Conservation (phyloP, 2,888 invertebrate species). For the Ceratothoa steindachneri region DNA sequence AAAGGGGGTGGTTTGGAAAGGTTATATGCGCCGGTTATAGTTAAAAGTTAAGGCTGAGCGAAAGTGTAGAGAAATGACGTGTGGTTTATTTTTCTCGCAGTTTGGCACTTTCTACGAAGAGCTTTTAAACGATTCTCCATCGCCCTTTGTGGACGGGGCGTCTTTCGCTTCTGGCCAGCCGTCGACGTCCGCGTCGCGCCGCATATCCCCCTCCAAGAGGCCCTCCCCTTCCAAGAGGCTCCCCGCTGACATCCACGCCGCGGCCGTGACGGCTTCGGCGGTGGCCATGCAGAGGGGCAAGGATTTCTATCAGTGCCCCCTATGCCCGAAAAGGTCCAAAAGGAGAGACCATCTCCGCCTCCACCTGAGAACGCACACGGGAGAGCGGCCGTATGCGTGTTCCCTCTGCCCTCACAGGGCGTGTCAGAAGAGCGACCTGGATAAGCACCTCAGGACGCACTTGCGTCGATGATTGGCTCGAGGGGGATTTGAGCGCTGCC, state of each 20-base stretch:
- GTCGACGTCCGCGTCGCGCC: background rate
- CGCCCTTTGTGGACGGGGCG: background rate
- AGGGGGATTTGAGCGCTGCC: too few species aligned
- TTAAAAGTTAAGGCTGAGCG: too few species aligned
- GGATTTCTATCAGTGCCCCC: conserved; percentile 21
- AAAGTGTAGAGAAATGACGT: background rate
- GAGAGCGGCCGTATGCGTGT: conserved; percentile 38
- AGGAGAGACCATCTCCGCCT: conserved; percentile 28
- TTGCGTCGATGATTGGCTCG: conserved; percentile 2
- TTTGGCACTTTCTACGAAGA: conserved; percentile 9
- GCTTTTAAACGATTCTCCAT: background rate
- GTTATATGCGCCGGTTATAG: too few species aligned
- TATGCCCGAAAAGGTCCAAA: conserved; percentile 34
- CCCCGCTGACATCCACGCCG: conserved; percentile 5
- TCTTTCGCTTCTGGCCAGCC: background rate
- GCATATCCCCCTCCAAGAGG: background rate
- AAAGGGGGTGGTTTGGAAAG: too few species aligned
- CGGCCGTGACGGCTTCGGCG: background rate
- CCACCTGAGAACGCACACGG: conserved; percentile 36
- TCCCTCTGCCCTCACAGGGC: conserved; percentile 29
- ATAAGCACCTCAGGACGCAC: conserved; percentile 26
- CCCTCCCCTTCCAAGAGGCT: background rate
- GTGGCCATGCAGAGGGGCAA: conserved; percentile 13
- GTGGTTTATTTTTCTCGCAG: conserved; percentile 12
- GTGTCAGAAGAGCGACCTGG: conserved; percentile 35